Conservation (phyloP, 2,888 invertebrate species). For the Tanytarsus gracilentus region DNA sequence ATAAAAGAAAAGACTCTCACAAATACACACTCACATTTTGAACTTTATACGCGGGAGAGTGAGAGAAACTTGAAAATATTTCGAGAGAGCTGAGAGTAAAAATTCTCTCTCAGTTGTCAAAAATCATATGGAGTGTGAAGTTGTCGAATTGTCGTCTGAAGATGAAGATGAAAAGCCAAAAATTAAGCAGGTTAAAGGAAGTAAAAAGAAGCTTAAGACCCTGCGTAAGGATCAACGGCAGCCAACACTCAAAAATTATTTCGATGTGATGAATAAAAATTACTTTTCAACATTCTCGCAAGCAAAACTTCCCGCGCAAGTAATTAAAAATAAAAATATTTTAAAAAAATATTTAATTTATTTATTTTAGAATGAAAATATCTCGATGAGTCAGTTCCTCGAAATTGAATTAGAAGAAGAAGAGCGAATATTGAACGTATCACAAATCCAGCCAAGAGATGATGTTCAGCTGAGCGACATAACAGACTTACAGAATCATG, state of each 20-base stretch:
- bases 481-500: not conserved
- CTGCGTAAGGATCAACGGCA: conserved; percentile 18
- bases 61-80: no score
- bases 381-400: conserved; percentile 8
- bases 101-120: not conserved
- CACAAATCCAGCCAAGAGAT: not conserved
- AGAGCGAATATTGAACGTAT: conserved; percentile 15
- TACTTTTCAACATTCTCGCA: conserved; percentile 5
- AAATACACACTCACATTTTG: no score
- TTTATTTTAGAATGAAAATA: not conserved
- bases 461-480: conserved; percentile 2
- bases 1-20: no score
- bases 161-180: conserved; percentile 35
- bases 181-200: not conserved
- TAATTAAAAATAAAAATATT: not conserved
- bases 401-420: conserved; percentile 18
- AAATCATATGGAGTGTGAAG: conserved; percentile 19
- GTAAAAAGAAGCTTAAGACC: conserved; percentile 12
- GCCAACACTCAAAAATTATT: conserved; percentile 8
- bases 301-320: not conserved
- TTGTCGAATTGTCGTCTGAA: conserved; percentile 39
- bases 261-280: not conserved
- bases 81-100: no score
- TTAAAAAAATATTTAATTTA: not conserved
- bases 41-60: no score